Evolutionary conservation across 2,888 invertebrate genomes (phyloP).

Genomic region (Parnassius smintheus): DNA sequence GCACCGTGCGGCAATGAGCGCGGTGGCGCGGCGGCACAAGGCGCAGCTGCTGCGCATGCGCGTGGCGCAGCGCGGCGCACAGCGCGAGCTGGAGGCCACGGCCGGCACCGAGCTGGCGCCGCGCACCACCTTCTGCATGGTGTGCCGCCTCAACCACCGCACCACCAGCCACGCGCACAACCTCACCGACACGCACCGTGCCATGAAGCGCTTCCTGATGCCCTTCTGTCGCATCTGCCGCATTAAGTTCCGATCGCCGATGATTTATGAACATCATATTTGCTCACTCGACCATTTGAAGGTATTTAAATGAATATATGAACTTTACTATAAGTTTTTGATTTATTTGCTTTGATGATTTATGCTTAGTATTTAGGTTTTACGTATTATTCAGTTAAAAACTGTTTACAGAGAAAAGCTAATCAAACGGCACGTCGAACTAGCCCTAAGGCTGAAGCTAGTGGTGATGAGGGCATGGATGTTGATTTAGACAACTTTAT

Average conservation of each 20-base stretch:
- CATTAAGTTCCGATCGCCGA: conserved; percentile 89
- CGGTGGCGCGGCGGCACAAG: conserved; percentile 87
- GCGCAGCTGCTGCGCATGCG: conserved; percentile 89
- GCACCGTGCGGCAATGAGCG: conserved; percentile 87
- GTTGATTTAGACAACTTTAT: conserved; percentile 91
- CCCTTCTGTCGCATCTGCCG: conserved; percentile 90
- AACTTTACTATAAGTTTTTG: not conserved
- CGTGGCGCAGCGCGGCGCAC: conserved; percentile 88
- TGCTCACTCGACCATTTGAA: conserved; percentile 90
- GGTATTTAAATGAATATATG: conserved; percentile 63
- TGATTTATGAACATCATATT: conserved; percentile 92
- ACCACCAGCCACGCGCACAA: conserved; percentile 89
- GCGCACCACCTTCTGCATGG: conserved; percentile 86
- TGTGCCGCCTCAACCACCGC: conserved; percentile 88
- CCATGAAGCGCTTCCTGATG: conserved; percentile 92
- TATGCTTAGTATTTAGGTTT: conserved; percentile 16
- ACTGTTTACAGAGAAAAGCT: conserved; percentile 57
- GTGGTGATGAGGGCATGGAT: conserved; percentile 86
- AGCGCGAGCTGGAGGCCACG: conserved; percentile 88
- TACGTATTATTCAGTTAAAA: conserved; percentile 6
- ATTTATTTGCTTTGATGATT: not conserved
- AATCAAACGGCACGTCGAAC: conserved; percentile 56
- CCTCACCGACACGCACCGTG: conserved; percentile 89
- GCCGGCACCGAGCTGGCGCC: conserved; percentile 82
- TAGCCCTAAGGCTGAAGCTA: conserved; percentile 82